Evolutionary conservation across 2,888 invertebrate species (phyloP).

Genomic region (Zeuzera pyrina): DNA sequence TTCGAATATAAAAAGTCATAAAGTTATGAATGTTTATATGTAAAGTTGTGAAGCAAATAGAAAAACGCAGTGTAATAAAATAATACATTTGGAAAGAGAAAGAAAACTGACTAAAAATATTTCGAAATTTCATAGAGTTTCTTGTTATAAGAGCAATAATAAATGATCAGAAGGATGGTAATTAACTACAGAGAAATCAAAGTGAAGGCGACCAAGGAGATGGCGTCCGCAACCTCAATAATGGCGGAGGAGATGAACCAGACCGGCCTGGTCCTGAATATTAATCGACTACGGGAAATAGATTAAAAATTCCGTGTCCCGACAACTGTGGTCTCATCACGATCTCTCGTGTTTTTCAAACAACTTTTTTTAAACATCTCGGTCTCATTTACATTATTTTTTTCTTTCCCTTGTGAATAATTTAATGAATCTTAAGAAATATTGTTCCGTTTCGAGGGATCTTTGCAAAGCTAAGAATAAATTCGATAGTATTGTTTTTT

Average conservation of each 20-base stretch:
- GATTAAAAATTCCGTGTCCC: slow-evolving; percentile 71
- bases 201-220: slow-evolving; percentile 30
- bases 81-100: not conserved
- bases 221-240: slow-evolving; percentile 64
- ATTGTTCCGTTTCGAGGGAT: slow-evolving; percentile 28
- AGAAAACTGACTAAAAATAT: not conserved
- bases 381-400: slow-evolving; percentile 66
- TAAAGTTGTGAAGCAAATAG: no score
- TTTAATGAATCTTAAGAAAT: slow-evolving; percentile 67
- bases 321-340: slow-evolving; percentile 47
- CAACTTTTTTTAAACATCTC: slow-evolving; percentile 66
- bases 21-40: no score
- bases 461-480: no score
- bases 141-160: not conserved
- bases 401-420: slow-evolving; percentile 65
- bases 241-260: slow-evolving; percentile 71
- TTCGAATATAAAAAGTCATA: no score
- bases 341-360: slow-evolving; percentile 62
- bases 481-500: no score
- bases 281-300: slow-evolving; percentile 72
- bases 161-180: slow-evolving; percentile 36
- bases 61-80: no score
- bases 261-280: slow-evolving; percentile 70
- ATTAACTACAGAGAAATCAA: slow-evolving; percentile 63
- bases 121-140: not conserved